Evolutionary conservation across 2,888 invertebrate genomes (phyloP), one percentile per base, ranked within the genome.

Genomic region (Cryptus viduatorius): DNA sequence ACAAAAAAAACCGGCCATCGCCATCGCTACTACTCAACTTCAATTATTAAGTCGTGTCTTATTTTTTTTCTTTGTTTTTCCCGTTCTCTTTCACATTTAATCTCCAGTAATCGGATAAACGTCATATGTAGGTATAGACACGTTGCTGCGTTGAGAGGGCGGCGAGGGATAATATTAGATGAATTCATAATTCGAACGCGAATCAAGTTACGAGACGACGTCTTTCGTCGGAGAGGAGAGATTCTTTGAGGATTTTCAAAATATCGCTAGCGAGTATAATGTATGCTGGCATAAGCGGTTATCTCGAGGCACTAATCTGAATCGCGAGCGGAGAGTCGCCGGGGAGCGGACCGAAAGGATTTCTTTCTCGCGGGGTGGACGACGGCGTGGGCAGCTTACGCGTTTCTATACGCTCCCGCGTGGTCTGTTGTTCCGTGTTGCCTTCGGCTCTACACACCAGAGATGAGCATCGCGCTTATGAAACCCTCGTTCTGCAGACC

Each of bases 221-320:
- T 24, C 61, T 44, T 71, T 79, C 69, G 61, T 19, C 24, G 19
- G 56, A 10, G 56, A 24, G 56, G 19, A 5, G 10, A 19, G 56
- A 24, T 24, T 19, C 10, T 1, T 24, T 12, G 56, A 24, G 37
- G 72, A 14, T 42, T 77, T 46, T 42, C 16, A 67, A 67, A 79
- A 64, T 42, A 16, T 69, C 44, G 37, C 53, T 46, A 31, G 69
- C 24, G 46, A 56, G 67, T 29, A 65, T 82, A 44, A 19, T 73
- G 61, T 77, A 82, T 67, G 65, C 77, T 42, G 77, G 48, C 73
- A 46, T 61, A 73, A 73, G 72, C 59, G 75, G 83, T 89, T 89
- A 86, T 89, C 88, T 86, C 76, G 50, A 79, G 53, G 84, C 85
- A 86, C 79, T 86, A 72, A 89, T 90, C 89, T 88, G 83, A 87